Evolutionary conservation across 2,797 vertebrate genomes (phyloP).

Genomic region (Tangara arthus): DNA sequence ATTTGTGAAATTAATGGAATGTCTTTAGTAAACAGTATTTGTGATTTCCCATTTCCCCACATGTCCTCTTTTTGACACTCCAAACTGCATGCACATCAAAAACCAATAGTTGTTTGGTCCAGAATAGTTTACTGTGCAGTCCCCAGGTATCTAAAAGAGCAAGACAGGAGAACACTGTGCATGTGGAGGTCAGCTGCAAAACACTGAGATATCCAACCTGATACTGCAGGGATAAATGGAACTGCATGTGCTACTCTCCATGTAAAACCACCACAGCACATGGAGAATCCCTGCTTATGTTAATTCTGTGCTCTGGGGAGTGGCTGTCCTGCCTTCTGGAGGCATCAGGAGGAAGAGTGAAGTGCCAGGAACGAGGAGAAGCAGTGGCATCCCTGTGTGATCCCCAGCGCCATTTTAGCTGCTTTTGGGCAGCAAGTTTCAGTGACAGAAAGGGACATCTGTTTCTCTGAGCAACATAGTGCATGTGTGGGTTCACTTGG

Average conservation of each 20-base stretch:
- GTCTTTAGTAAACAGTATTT: neutral
- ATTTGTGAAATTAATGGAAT: neutral
- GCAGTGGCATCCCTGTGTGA: rapidly evolving
- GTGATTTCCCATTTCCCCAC: neutral
- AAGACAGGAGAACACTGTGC: neutral
- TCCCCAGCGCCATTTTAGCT: rapidly evolving
- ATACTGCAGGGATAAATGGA: neutral
- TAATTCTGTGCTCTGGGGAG: neutral
- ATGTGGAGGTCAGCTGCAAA: neutral
- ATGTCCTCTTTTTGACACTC: neutral
- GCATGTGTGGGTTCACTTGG: neutral
- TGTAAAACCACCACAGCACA: neutral
- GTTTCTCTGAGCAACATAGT: neutral
- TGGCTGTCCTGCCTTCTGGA: neutral
- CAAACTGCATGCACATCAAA: neutral
- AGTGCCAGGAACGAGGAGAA: neutral
- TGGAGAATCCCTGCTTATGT: neutral
- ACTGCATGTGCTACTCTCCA: rapidly evolving
- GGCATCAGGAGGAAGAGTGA: neutral
- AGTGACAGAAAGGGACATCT: neutral
- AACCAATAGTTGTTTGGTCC: neutral
- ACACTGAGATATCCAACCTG: neutral
- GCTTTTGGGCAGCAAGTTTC: neutral
- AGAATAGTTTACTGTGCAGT: neutral
- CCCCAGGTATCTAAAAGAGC: neutral